phyloP scores from a whole-genome alignment of 2,888 invertebrate genomes.

The Cheilosia vernalis region DNA sequence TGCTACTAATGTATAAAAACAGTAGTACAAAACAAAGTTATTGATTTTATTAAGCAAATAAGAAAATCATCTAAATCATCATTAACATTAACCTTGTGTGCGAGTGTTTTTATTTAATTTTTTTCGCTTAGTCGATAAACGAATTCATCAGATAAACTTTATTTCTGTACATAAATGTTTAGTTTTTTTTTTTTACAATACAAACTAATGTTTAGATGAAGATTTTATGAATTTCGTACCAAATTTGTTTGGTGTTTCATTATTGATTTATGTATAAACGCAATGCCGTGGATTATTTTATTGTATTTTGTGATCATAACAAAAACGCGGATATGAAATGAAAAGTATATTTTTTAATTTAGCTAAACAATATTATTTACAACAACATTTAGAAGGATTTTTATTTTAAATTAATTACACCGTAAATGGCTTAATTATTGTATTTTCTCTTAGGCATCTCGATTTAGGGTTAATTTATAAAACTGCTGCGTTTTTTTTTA shows the following conservation, averaged over 20 bases:
- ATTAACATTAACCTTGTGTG: constrained; percentile 34
- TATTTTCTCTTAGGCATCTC: constrained; percentile 22
- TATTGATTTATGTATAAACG: constrained; percentile 28
- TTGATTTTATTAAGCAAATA: constrained; percentile 40
- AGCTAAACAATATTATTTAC: constrained; percentile 31
- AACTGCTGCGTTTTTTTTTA: constrained; percentile 61
- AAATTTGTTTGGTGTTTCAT: constrained; percentile 23
- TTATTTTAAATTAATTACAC: constrained; percentile 47
- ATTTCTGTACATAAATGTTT: constrained; percentile 63
- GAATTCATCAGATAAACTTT: constrained; percentile 25
- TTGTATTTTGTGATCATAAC: constrained; percentile 54
- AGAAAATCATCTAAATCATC: constrained; percentile 30
- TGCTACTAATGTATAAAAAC: constrained; percentile 58
- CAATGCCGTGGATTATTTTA: constrained; percentile 40
- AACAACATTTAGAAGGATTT: constrained; percentile 50
- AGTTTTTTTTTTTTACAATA: constrained; percentile 49
- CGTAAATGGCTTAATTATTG: background rate
- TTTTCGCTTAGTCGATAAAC: constrained; percentile 29
- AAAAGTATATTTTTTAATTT: constrained; percentile 46
- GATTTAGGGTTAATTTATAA: constrained; percentile 59
- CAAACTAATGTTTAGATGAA: background rate
- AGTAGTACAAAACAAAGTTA: constrained; percentile 65
- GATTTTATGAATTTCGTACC: constrained; percentile 3
- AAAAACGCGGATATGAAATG: constrained; percentile 27
- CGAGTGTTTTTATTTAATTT: constrained; percentile 47